These are phyloP conservation scores for Myopa testacea DNA, from an alignment of 2,888 invertebrate species.

Conservation along the genomic window DNA sequence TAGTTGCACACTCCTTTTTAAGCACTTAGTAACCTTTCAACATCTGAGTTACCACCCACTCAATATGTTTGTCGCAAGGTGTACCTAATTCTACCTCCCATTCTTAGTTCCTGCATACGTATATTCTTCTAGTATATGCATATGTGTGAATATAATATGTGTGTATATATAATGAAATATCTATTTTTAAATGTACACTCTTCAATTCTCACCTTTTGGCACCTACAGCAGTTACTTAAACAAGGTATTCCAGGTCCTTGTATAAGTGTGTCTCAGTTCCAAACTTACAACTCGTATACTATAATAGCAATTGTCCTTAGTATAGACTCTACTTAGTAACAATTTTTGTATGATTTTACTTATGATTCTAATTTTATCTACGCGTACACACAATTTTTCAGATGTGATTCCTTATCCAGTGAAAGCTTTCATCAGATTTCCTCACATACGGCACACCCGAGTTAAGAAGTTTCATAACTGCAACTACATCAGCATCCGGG, in stretches of 20 bases:
- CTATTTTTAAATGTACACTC: too few species aligned
- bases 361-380: background rate
- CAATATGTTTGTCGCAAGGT: too few species aligned
- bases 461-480: constrained; percentile 1
- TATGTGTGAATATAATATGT: too few species aligned
- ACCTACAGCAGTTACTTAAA: constrained; percentile 32
- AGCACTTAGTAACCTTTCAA: too few species aligned
- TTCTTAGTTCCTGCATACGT: too few species aligned
- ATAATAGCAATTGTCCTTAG: too few species aligned
- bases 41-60: too few species aligned
- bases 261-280: constrained; percentile 42
- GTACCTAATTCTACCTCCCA: too few species aligned
- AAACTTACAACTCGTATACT: background rate
- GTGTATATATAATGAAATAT: too few species aligned
- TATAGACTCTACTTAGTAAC: background rate
- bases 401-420: constrained; percentile 23
- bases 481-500: background rate
- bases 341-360: background rate
- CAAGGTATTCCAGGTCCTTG: constrained; percentile 53
- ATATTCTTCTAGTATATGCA: too few species aligned
- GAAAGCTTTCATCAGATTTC: constrained; percentile 32
- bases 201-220: too few species aligned
- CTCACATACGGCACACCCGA: constrained; percentile 28
- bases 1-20: too few species aligned
- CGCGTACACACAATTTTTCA: constrained; percentile 35